These are phyloP conservation scores for Baccha elongata DNA, from an alignment of 2,888 invertebrate species.

Conservation along the genomic window DNA sequence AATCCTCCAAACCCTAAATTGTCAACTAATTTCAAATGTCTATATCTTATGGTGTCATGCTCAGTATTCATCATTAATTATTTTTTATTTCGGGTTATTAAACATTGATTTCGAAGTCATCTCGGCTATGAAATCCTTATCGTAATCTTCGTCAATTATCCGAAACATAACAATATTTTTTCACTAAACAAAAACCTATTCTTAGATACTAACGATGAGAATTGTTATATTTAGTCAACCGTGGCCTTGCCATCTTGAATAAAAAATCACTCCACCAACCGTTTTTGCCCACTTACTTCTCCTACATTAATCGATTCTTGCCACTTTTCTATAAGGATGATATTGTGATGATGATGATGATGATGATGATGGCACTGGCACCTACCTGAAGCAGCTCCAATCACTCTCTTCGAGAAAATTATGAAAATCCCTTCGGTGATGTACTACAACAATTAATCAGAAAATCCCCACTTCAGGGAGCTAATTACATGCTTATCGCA, in stretches of 20 bases:
- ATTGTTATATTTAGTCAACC: conserved; percentile 28
- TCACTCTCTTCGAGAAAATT: conserved; percentile 27
- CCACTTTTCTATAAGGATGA: conserved; percentile 10
- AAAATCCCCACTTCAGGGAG: conserved; percentile 67
- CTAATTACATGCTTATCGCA: conserved; percentile 73
- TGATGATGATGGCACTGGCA: conserved; percentile 24
- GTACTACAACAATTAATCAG: conserved; percentile 69
- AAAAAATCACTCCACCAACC: background rate
- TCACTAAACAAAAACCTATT: conserved; percentile 10
- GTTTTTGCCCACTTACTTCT: background rate
- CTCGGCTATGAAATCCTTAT: conserved; percentile 9
- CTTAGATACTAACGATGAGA: conserved; percentile 10
- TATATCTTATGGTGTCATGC: no score
- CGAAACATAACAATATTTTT: conserved; percentile 33
- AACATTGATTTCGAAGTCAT: conserved; percentile 13
- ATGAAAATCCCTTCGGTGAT: conserved; percentile 57
- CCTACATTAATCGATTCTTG: conserved; percentile 25
- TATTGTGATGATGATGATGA: background rate
- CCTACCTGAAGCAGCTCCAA: conserved; percentile 28
- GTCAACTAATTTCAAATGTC: no score
- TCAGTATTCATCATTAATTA: no score
- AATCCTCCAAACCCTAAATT: no score
- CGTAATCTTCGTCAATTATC: conserved; percentile 28
- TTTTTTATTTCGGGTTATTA: conserved; percentile 34
- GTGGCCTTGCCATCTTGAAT: conserved; percentile 12